A percentile compares a stretch with the other conserved stretches of the same genome.
These are phyloP conservation scores for Rotaria socialis DNA, from an alignment of 2,888 invertebrate genomes.

Conservation along the genomic window DNA sequence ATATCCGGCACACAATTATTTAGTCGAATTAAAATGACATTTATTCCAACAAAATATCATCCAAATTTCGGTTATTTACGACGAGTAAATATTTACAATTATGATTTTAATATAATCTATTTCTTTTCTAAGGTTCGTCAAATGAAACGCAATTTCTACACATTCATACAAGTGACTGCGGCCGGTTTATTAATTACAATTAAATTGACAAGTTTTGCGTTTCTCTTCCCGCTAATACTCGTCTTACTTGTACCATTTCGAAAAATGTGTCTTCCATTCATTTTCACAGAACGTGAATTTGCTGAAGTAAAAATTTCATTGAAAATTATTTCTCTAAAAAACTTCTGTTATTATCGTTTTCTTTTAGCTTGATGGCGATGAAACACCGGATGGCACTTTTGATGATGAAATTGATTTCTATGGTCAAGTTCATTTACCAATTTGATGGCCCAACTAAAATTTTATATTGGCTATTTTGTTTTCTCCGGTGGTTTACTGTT, in stretches of 20 bases:
- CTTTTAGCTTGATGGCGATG: slow-evolving; percentile 36
- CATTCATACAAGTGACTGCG: slow-evolving; percentile 43
- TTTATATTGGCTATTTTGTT: too few species aligned
- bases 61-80: slow-evolving; percentile 82
- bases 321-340: neutral
- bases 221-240: slow-evolving; percentile 42
- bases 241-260: slow-evolving; percentile 42
- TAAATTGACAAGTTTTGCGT: slow-evolving; percentile 40
- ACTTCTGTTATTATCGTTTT: neutral
- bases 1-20: slow-evolving; percentile 89
- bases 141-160: slow-evolving; percentile 42
- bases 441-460: neutral
- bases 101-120: neutral
- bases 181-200: slow-evolving; percentile 37
- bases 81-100: slow-evolving; percentile 65
- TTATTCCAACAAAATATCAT: slow-evolving; percentile 92
- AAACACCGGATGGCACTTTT: slow-evolving; percentile 1
- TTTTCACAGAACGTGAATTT: slow-evolving; percentile 43
- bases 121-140: slow-evolving; percentile 38
- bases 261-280: slow-evolving; percentile 22
- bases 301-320: neutral
- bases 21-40: slow-evolving; percentile 77
- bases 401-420: slow-evolving; percentile 43
- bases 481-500: neutral
- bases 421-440: slow-evolving; percentile 45